Base-by-base conservation (phyloP, 2,113 vertebrate species). In the Smithornis capensis region DNA sequence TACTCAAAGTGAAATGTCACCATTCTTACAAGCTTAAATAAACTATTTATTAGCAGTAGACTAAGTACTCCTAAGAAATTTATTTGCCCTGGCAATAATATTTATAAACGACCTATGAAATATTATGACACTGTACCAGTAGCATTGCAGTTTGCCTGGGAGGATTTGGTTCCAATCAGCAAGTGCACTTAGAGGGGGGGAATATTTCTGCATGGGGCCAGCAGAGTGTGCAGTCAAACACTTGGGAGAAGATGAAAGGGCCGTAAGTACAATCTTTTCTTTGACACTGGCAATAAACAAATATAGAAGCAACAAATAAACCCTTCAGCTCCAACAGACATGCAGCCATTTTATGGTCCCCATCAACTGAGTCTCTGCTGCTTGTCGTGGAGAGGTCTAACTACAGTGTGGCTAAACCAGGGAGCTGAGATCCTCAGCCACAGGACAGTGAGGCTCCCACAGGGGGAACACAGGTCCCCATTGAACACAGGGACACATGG, bases 71-170 rank as follows among this genome's bases (percentile, higher is more conserved):
- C 8, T 31, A 56, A 92, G 83, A 94, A 94, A 96, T 93, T 62
- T 92, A 82, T 93, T 96, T 96, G 86, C 62, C 77, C 90, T 93
- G 79, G 87, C 85, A 89, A 90, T 74, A 90, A 90, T 87, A 94
- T 96, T 96, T 96, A 92, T 79, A 94, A 96, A 96, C 79, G 64
- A 68, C 52, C 49, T 69, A 64, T 80, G 92, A 89, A 94, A 83
- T 94, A 94, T 95, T 90, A 94, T 93, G 94, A 94, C 94, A 76
- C 49, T 71, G 91, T 50, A 92, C 53, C 52, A 68, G 82, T 59
- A 96, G 93, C 16, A 10, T 28, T 74, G 71, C 82, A 74, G 64
- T 64, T 78, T 78, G 68, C 82, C 75, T 49, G 37, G 2, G 35
- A 93, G 56, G 73, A 60, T 56, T 77, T 75, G 45, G 76, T 28